Conservation (phyloP, 2,888 invertebrate genomes). For the Liodrosophila aerea region DNA sequence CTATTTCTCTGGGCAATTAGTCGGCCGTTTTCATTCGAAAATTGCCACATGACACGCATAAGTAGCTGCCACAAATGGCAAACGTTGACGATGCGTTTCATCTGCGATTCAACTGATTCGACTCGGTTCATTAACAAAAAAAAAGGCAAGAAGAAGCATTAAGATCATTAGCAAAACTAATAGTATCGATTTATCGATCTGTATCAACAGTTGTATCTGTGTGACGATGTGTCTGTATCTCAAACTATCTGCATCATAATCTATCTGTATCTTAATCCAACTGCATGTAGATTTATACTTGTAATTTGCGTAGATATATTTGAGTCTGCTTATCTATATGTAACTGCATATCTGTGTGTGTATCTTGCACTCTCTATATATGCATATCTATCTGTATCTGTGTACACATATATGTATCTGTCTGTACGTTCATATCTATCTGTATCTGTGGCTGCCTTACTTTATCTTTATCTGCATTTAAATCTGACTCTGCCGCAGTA, state of each 20-base stretch:
- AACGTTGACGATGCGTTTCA: constrained; percentile 24
- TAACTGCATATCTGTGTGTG: neutral
- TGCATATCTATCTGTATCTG: neutral
- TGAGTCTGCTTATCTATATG: neutral
- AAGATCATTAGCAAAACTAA: constrained; percentile 50
- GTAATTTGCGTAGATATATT: too few relatives aligned
- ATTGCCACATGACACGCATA: constrained; percentile 67
- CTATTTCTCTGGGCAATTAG: constrained; percentile 58
- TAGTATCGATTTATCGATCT: constrained; percentile 17
- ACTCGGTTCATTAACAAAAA: neutral
- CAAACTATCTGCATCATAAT: neutral
- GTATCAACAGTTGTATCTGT: neutral
- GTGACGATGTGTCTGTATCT: too few relatives aligned
- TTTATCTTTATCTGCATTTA: too few relatives aligned
- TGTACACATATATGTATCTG: neutral
- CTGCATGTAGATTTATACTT: neutral
- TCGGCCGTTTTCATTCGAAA: constrained; percentile 58
- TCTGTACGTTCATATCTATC: neutral
- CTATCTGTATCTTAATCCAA: neutral
- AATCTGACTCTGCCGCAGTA: neutral
- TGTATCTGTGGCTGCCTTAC: neutral
- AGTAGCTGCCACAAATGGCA: constrained; percentile 57
- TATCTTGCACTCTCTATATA: too few relatives aligned
- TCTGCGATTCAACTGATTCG: constrained; percentile 20
- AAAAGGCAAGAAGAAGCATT: constrained; percentile 20